Evolutionary conservation across 2,797 vertebrate genomes (phyloP), one percentile per base, ranked within the genome.

Genomic region (Lagodon rhomboides): DNA sequence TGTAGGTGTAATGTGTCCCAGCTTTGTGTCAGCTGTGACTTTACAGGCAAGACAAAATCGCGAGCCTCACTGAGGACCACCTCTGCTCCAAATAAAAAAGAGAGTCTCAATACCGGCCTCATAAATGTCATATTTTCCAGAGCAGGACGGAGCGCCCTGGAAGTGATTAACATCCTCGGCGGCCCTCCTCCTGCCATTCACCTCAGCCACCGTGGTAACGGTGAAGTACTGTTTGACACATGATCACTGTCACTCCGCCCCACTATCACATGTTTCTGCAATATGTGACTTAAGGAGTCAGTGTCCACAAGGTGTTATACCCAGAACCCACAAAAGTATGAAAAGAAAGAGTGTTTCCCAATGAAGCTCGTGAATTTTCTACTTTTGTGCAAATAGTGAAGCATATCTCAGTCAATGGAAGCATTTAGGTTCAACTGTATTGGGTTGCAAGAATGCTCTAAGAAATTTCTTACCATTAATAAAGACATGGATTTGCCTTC

Each of bases 71-170:
- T 0, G 15, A 56, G 12, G 27, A 61, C 1, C 60, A 54, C 34
- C 41, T 55, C n/a, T 49, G 51, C 30, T 50, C 18, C 50, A 58
- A 47, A 70, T 44, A 18, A 62, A 60, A 62, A 20, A 25, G 7
- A 60, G 47, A 44, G 15, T 61, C 43, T 23, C 11, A 75, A n/a
- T 41, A 17, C 15, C 2, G 61, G 20, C 47, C 25, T 70, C 47
- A 25, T 67, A 49, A 53, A 79, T 68, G 47, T 53, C 53, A 60
- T 22, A 25, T 22, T 65, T 55, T 74, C 47, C 27, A 47, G 58
- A 68, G 59, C 46, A 20, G 53, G 59, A 54, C 3, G 3, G 27
- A 44, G 41, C 4, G 0, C 4, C 2, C 16, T 51, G 23, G 27
- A 65, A 53, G 50, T n/a, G 41, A 73, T 56, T 11, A 56, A 27